Evolutionary conservation across 2,888 invertebrate genomes (phyloP).

Genomic region (Disparrhopalites patrizii): DNA sequence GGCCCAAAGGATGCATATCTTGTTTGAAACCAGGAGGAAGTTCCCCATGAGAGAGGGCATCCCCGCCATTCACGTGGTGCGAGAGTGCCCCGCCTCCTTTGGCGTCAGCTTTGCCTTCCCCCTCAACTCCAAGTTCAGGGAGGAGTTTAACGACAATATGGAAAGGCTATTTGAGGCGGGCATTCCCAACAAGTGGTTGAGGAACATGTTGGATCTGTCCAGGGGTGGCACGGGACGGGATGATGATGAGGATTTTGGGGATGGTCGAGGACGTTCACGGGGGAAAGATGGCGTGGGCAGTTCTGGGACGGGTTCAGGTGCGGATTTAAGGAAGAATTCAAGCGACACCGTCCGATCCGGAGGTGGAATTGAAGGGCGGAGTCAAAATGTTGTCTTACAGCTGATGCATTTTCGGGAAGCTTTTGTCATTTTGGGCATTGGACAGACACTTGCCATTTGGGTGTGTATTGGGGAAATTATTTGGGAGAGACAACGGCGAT

Average conservation of each 20-base stretch:
- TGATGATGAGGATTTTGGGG: neutral
- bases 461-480: too few relatives aligned
- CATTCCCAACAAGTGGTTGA: neutral
- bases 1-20: neutral
- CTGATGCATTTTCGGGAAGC: neutral
- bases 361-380: too few relatives aligned
- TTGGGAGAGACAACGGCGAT: too few relatives aligned
- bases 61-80: neutral
- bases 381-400: neutral
- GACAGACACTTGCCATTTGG: too few relatives aligned
- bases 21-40: neutral
- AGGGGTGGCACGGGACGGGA: neutral
- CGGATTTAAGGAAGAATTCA: too few relatives aligned
- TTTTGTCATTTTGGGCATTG: neutral
- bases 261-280: too few relatives aligned
- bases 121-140: neutral
- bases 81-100: neutral
- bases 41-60: neutral
- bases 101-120: neutral
- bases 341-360: too few relatives aligned
- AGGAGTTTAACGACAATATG: neutral
- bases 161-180: neutral
- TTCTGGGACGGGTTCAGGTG: neutral
- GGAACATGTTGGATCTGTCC: neutral
- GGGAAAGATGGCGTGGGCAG: neutral